These are phyloP conservation scores for Yponomeuta evonymella DNA, from an alignment of 2,888 invertebrate genomes.

Conservation along the genomic window DNA sequence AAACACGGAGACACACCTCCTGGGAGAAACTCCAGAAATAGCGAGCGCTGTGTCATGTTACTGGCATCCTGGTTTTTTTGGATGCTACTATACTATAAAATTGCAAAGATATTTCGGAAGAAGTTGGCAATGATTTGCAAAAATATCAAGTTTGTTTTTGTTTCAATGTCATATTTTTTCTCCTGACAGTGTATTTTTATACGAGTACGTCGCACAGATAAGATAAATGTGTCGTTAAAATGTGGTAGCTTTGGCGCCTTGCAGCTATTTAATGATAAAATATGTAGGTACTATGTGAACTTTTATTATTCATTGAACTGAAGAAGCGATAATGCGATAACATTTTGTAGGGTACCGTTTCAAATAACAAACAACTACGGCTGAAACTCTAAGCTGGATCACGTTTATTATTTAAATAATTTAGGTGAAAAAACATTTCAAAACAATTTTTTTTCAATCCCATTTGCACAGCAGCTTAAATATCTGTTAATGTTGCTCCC, in stretches of 20 bases:
- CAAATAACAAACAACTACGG: not conserved
- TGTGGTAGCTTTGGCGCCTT: not conserved
- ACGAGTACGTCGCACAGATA: too few relatives aligned
- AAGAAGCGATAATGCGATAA: not conserved
- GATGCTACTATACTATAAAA: too few relatives aligned
- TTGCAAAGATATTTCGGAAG: not conserved
- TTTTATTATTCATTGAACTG: not conserved
- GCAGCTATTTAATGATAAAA: not conserved
- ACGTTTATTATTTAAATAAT: too few relatives aligned
- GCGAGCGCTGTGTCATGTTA: slow-evolving; percentile 62
- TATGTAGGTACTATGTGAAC: not conserved
- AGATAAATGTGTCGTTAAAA: not conserved
- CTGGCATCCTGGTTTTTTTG: slow-evolving; percentile 21
- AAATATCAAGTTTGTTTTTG: not conserved
- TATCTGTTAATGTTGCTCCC: not conserved
- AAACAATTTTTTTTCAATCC: too few relatives aligned
- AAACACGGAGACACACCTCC: slow-evolving; percentile 74
- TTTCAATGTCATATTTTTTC: not conserved
- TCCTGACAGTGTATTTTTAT: not conserved
- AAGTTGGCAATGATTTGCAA: slow-evolving; percentile 8
- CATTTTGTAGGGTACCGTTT: not conserved
- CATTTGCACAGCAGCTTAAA: too few relatives aligned
- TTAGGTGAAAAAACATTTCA: too few relatives aligned
- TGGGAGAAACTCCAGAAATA: slow-evolving; percentile 66
- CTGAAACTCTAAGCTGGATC: too few relatives aligned